Evolutionary conservation across 2,797 vertebrate genomes (phyloP).

Genomic region (Alca torda): DNA sequence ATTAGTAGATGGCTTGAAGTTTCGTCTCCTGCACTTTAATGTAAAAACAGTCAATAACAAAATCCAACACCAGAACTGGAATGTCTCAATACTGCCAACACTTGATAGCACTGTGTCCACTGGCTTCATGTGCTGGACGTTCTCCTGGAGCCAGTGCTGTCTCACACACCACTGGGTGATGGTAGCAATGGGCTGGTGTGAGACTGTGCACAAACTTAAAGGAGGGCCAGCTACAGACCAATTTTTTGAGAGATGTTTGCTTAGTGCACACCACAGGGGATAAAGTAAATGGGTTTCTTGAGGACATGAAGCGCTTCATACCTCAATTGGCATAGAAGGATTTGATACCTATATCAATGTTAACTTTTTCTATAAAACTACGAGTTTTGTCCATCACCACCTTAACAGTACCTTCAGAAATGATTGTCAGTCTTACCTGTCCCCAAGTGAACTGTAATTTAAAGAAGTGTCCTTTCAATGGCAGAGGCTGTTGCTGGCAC

Average conservation of each 20-base stretch:
- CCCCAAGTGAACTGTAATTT: not conserved
- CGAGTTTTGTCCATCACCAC: not conserved
- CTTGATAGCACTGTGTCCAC: not conserved
- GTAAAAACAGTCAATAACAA: not conserved
- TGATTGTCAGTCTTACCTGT: not conserved
- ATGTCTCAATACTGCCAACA: not conserved
- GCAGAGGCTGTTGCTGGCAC: not conserved
- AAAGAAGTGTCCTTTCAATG: not conserved
- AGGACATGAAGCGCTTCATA: not conserved
- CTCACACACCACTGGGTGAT: not conserved
- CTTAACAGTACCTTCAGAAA: not conserved
- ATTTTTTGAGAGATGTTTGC: not conserved
- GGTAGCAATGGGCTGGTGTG: not conserved
- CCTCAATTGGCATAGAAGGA: not conserved
- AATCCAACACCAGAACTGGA: not conserved
- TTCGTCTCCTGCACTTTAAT: not conserved
- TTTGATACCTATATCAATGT: not conserved
- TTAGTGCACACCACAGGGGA: not conserved
- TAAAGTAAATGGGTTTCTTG: not conserved
- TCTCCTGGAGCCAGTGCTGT: not conserved
- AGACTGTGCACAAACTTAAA: not conserved
- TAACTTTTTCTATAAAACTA: not conserved
- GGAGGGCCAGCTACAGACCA: not conserved
- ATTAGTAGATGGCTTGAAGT: not conserved
- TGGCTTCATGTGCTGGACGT: accelerated